These are phyloP conservation scores for Chlorodrepanis virens DNA, from an alignment of 2,113 vertebrate species.

Conservation along the genomic window DNA sequence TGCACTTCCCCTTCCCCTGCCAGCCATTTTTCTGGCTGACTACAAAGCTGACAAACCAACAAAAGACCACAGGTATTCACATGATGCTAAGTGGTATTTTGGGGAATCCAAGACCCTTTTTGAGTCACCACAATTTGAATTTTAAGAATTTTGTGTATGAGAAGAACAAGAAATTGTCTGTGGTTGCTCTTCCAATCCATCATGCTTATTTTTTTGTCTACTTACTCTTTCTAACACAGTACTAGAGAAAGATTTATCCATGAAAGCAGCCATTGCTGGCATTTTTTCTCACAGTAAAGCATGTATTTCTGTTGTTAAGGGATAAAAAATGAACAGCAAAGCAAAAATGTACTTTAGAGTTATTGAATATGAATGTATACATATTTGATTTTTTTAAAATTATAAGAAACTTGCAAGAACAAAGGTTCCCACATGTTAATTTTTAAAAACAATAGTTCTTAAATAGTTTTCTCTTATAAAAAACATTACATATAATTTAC, in stretches of 20 bases:
- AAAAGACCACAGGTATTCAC: slow-evolving; percentile 44
- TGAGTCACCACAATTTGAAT: not conserved
- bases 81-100: not conserved
- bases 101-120: not conserved
- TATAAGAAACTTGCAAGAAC: not conserved
- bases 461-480: not conserved
- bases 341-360: not conserved
- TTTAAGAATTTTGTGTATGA: not conserved
- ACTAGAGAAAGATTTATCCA: not conserved
- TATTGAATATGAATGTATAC: not conserved
- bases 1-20: slow-evolving; percentile 9
- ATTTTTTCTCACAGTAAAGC: not conserved
- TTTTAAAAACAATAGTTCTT: not conserved
- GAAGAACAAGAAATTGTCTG: not conserved
- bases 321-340: not conserved
- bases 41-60: slow-evolving; percentile 16
- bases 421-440: not conserved
- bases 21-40: not conserved
- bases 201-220: not conserved
- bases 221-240: not conserved
- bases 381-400: not conserved
- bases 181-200: not conserved
- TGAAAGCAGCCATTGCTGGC: not conserved
- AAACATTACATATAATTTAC: not conserved
- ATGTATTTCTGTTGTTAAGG: not conserved